Evolutionary conservation across 2,888 invertebrate genomes (phyloP).

Genomic region (Brassicogethes aeneus): DNA sequence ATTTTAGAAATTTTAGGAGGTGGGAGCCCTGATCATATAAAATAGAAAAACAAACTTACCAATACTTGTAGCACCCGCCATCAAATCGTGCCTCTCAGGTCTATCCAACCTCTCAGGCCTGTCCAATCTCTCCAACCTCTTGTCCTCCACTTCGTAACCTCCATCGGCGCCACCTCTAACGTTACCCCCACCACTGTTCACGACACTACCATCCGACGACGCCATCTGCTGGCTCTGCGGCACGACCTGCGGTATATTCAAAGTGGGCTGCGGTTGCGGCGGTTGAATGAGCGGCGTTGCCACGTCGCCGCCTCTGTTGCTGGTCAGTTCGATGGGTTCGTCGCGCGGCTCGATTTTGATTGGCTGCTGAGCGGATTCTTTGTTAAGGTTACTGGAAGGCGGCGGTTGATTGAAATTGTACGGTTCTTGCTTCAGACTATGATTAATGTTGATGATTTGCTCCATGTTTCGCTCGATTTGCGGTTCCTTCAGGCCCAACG

Average conservation of each 20-base stretch:
- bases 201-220: not conserved
- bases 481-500: conserved; percentile 29
- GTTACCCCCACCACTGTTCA: conserved; percentile 2
- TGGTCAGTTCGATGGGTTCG: conserved; percentile 39
- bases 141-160: conserved; percentile 25
- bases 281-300: conserved; percentile 10
- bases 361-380: conserved; percentile 2
- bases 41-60: too few species aligned
- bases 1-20: too few species aligned
- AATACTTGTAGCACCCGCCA: conserved; percentile 36
- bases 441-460: conserved; percentile 32
- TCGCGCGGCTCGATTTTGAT: conserved; percentile 38
- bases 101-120: conserved; percentile 31
- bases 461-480: conserved; percentile 25
- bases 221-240: conserved; percentile 23
- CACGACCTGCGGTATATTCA: conserved; percentile 36
- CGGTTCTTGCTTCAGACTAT: conserved; percentile 28
- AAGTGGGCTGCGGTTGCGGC: conserved; percentile 25
- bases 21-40: too few species aligned
- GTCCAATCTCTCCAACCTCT: conserved; percentile 28
- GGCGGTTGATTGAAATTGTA: conserved; percentile 16
- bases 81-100: conserved; percentile 19
- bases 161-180: conserved; percentile 9
- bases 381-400: conserved; percentile 15
- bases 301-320: conserved; percentile 22